Conservation (phyloP, 2,797 vertebrate species). For the Sciaenops ocellatus region DNA sequence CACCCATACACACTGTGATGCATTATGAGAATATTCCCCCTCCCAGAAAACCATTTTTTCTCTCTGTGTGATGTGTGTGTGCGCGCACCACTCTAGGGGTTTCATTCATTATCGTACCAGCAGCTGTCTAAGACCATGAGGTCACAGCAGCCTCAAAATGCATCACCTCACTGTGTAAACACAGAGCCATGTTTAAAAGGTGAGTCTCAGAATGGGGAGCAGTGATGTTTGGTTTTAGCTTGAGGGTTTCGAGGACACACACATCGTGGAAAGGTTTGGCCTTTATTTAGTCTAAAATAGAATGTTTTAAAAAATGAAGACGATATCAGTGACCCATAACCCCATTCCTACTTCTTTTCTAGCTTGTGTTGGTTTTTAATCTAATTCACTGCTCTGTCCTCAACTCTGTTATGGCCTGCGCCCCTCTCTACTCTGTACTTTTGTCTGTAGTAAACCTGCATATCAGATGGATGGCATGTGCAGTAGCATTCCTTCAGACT, state of each 20-base stretch:
- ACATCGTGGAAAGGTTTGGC: conserved; percentile 3
- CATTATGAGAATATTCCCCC: conserved; percentile 47
- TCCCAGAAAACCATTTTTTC: conserved; percentile 19
- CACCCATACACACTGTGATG: conserved; percentile 23
- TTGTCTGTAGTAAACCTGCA: conserved; percentile 53
- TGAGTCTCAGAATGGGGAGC: conserved; percentile 33
- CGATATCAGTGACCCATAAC: background rate
- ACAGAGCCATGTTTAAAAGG: conserved; percentile 58
- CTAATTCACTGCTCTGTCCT: background rate
- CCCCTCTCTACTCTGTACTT: background rate
- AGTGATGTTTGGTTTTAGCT: conserved; percentile 44
- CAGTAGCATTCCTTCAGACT: conserved; percentile 66
- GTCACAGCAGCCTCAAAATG: conserved; percentile 68
- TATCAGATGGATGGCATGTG: conserved; percentile 52
- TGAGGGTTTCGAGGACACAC: conserved; percentile 23
- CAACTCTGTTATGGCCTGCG: background rate
- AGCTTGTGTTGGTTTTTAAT: background rate
- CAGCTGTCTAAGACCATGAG: conserved; percentile 71
- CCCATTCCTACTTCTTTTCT: background rate
- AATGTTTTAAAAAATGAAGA: conserved; percentile 11
- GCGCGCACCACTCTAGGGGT: conserved; percentile 23
- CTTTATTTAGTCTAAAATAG: conserved; percentile 33
- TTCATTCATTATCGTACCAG: conserved; percentile 59
- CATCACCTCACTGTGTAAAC: conserved; percentile 70
- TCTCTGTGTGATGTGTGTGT: conserved; percentile 21